Conservation (phyloP, 2,888 invertebrate species). For the Andrena praecox region DNA sequence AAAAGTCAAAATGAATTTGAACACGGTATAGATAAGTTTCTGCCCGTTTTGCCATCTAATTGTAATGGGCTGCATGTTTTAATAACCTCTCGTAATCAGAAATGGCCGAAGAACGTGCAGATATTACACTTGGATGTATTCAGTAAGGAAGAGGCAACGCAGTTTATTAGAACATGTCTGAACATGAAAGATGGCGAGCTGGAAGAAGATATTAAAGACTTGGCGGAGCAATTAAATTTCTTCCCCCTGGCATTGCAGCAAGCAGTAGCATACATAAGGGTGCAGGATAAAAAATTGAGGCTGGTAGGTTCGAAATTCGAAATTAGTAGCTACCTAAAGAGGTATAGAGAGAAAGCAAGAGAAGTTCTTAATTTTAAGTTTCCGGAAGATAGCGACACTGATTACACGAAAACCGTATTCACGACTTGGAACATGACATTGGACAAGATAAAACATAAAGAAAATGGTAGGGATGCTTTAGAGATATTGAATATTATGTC, state of each 20-base stretch:
- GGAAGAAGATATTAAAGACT: neutral
- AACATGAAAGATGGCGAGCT: neutral
- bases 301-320: neutral
- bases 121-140: neutral
- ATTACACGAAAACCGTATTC: neutral
- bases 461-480: neutral
- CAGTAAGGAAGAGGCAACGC: neutral
- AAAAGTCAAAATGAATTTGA: neutral
- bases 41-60: neutral
- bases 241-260: neutral
- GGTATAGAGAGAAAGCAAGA: neutral
- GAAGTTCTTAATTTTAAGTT: neutral
- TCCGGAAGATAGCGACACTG: neutral
- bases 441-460: neutral
- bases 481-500: neutral
- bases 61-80: neutral
- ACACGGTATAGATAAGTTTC: too few relatives aligned
- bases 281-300: neutral
- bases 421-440: neutral
- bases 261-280: neutral
- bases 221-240: neutral
- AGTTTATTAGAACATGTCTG: neutral
- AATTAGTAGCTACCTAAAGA: neutral
- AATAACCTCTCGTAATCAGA: neutral
- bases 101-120: neutral